Evolutionary conservation across 1,140 invertebrate species (phyloP).

Genomic region (Trigoniulus corallinus): DNA sequence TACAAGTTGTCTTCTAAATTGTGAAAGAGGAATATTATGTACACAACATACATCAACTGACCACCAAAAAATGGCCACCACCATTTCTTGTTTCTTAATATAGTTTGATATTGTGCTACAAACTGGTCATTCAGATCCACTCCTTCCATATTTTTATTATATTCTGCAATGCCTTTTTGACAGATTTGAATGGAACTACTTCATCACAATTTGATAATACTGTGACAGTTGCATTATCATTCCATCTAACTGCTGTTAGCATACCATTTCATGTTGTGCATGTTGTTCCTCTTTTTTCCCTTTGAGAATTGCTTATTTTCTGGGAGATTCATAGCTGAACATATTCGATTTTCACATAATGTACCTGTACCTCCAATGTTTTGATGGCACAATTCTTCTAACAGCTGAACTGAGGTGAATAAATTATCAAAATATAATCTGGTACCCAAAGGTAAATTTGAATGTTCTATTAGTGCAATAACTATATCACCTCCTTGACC

Average conservation of each 20-base stretch:
- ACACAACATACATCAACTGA: not conserved
- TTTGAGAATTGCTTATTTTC: not conserved
- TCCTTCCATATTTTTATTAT: not conserved
- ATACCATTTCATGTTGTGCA: not conserved
- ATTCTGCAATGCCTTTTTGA: not conserved
- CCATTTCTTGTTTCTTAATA: not conserved
- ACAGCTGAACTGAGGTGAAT: not conserved
- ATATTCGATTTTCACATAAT: not conserved
- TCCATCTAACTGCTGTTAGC: not conserved
- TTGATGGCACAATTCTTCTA: not conserved
- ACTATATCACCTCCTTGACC: not conserved
- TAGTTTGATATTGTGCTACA: not conserved
- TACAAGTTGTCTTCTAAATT: not conserved
- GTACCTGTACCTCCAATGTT: not conserved
- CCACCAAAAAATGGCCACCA: not conserved
- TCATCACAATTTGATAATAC: not conserved
- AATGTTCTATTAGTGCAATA: not conserved
- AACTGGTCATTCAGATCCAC: not conserved
- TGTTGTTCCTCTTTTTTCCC: not conserved
- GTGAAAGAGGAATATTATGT: not conserved
- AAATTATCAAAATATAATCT: not conserved
- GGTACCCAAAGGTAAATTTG: not conserved
- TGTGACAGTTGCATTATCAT: not conserved
- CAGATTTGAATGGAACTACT: not conserved
- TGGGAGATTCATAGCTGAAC: not conserved